Base-by-base conservation (phyloP, 2,113 vertebrate species). In the Heteronetta atricapilla region DNA sequence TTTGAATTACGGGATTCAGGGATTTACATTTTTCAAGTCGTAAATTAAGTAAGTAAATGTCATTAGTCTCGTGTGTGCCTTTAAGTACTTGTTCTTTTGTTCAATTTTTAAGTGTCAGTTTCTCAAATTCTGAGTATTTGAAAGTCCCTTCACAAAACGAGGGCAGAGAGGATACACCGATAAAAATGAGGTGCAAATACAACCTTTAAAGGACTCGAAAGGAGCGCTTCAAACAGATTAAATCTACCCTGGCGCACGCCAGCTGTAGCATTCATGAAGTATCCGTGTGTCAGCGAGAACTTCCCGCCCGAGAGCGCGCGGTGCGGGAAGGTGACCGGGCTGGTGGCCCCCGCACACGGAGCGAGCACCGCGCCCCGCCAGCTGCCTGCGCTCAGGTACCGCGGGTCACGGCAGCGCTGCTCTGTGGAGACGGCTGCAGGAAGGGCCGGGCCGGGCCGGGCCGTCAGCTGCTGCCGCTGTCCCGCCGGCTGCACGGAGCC, bases 341-440 rank as follows among this genome's bases (percentile, higher is more conserved):
- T 3, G 1, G 46, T 7, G 11, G 11, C 11, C 33, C 22, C 22
- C 0, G 14, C 5, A 7, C 25, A 11, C 29, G 14, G 6, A 13
- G 21, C 56, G 56, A 38, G 38, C 73, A 6, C 42, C 0, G 25
- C 17, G n/a, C 44, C 68, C 34, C 4, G 5, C 9, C 56, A 2
- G 5, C 5, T 8, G 3, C 10, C 16, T 4, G 23, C 2, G 7
- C 6, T 9, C 15, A 3, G 36, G 10, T 22, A 9, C 4, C 19
- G 19, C 44, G 18, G 46, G 9, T 20, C 46, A 19, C 46, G 18
- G 46, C 18, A 46, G 46, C 46, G 18, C 46, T 10, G 18, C 46
- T 20, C 46, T 46, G 19, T 20, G 46, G 46, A 46, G 5, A 20
- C 46, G 46, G 46, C 46, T 21, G 46, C 19, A 46, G 46, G 46